Evolutionary conservation across 2,797 vertebrate genomes (phyloP).

Genomic region (Triplophysa yarkandensis): DNA sequence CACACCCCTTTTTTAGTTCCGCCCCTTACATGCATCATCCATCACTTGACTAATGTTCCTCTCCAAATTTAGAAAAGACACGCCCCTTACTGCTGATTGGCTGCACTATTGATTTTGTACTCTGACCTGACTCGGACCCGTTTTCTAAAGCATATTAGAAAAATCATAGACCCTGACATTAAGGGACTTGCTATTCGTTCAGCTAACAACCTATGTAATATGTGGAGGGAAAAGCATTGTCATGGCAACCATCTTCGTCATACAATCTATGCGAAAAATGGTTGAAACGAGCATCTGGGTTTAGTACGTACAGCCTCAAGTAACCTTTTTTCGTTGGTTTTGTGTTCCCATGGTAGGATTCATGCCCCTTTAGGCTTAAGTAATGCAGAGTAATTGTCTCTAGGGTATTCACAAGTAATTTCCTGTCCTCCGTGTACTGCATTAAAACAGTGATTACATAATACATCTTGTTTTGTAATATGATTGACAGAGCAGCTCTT

Average conservation of each 20-base stretch:
- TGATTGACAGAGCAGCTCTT: conserved; percentile 7
- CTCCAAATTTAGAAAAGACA: too few relatives aligned
- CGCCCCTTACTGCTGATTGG: too few relatives aligned
- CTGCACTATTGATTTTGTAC: too few relatives aligned
- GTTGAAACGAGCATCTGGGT: neutral
- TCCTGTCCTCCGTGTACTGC: neutral
- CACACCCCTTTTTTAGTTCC: too few relatives aligned
- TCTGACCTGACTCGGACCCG: too few relatives aligned
- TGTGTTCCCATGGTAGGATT: neutral
- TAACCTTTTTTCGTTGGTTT: neutral
- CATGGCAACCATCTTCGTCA: conserved; percentile 36
- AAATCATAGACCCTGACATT: too few relatives aligned
- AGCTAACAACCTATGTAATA: conserved; percentile 19
- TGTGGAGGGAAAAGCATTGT: conserved; percentile 6
- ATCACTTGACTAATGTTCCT: too few relatives aligned
- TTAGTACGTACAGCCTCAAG: neutral
- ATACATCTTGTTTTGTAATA: conserved; percentile 9
- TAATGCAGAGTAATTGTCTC: neutral
- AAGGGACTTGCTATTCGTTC: conserved; percentile 7
- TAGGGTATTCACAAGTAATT: neutral
- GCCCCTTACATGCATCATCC: too few relatives aligned
- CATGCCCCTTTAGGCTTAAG: neutral
- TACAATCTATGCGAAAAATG: conserved; percentile 19
- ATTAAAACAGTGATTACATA: conserved; percentile 10
- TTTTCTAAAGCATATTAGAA: too few relatives aligned